Conservation (phyloP, 1,140 invertebrate species). For the Cepaea nemoralis region DNA sequence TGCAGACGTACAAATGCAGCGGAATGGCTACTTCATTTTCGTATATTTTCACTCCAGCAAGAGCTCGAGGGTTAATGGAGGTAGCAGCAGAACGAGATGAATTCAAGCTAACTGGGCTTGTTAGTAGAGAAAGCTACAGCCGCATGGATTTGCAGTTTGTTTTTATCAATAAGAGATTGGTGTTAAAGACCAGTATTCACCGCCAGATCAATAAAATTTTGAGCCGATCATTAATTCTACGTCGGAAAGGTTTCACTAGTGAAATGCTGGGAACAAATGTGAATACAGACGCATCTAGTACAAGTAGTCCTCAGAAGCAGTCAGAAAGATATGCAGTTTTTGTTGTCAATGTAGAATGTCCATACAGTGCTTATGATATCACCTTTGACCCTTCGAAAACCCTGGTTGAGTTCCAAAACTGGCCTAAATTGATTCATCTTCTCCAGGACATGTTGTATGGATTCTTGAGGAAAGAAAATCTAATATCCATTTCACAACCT, state of each 20-base stretch:
- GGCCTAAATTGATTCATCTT: conserved; percentile 73
- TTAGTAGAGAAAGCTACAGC: conserved; percentile 72
- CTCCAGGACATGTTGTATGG: conserved; percentile 73
- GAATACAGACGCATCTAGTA: conserved; percentile 14
- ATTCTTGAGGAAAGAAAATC: conserved; percentile 63
- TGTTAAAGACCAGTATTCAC: conserved; percentile 74
- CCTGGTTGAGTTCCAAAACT: conserved; percentile 77
- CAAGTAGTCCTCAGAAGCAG: conserved; percentile 62
- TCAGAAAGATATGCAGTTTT: conserved; percentile 74
- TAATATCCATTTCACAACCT: conserved; percentile 36
- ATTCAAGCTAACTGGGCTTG: conserved; percentile 75
- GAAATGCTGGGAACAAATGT: neutral
- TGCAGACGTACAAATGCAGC: conserved; percentile 75
- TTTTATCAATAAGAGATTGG: conserved; percentile 77
- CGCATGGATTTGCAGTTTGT: conserved; percentile 76
- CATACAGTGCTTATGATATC: conserved; percentile 76
- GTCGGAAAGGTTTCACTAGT: conserved; percentile 50
- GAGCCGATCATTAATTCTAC: conserved; percentile 60
- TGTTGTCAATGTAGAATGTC: conserved; percentile 77
- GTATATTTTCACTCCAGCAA: conserved; percentile 73
- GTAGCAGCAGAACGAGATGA: conserved; percentile 73
- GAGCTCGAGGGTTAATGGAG: conserved; percentile 71
- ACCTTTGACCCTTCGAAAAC: conserved; percentile 74
- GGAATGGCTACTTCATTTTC: conserved; percentile 74
- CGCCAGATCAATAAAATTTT: conserved; percentile 74